Percentiles rank a stretch among this genome's conserved stretches.
phyloP scores from a whole-genome alignment of 2,797 vertebrate genomes.

The Myoxocephalus aenaeus region DNA sequence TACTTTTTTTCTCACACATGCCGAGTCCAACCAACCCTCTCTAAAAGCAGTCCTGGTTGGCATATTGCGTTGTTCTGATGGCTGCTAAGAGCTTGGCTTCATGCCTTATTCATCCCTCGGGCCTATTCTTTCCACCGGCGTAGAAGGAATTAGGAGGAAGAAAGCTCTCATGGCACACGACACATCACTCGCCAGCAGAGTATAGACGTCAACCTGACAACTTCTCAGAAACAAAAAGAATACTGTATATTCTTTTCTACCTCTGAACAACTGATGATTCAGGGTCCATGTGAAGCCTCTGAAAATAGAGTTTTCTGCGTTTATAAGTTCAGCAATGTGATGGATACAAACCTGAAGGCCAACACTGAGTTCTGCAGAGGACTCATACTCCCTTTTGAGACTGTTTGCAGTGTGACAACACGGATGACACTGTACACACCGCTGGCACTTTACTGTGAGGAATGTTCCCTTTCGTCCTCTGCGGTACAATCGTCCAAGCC shows the following conservation, averaged over 20 bases:
- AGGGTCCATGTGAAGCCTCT: neutral
- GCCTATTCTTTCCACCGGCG: constrained; percentile 57
- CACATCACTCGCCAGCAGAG: constrained; percentile 30
- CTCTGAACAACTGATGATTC: neutral
- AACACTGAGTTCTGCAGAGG: neutral
- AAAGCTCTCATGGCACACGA: constrained; percentile 39
- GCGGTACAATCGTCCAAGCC: neutral
- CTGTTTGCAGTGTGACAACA: constrained; percentile 19
- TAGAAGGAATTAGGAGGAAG: constrained; percentile 44
- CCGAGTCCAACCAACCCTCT: constrained; percentile 22
- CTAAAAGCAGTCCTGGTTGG: constrained; percentile 62
- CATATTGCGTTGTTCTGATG: constrained; percentile 59
- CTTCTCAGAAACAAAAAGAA: constrained; percentile 25
- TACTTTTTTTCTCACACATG: constrained; percentile 23
- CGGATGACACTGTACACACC: constrained; percentile 4
- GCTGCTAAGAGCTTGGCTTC: constrained; percentile 69
- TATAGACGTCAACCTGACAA: constrained; percentile 40
- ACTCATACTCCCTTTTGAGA: no score
- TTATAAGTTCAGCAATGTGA: constrained; percentile 1
- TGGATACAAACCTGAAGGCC: neutral
- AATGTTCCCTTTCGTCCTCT: neutral
- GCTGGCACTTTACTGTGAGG: neutral
- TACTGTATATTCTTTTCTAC: no score
- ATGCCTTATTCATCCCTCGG: constrained; percentile 80
- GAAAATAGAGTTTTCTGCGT: neutral